phyloP scores from a whole-genome alignment of 2,113 vertebrate genomes.

The Sebastes schlegelii region DNA sequence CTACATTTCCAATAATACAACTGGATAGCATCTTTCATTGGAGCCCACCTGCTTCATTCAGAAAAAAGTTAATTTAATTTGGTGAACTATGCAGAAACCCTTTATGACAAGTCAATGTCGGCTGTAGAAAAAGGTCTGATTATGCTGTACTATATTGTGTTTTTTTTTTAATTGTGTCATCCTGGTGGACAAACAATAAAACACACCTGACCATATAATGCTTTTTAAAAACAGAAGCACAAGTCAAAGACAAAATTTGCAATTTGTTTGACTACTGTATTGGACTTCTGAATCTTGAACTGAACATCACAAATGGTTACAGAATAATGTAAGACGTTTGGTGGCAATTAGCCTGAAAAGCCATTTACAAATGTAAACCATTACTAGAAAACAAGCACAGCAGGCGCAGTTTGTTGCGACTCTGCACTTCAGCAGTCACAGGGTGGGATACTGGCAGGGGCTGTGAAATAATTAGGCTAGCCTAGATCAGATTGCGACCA shows the following conservation, averaged over 20 bases:
- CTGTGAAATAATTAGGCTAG: constrained; percentile 55
- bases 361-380: not conserved
- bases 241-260: not conserved
- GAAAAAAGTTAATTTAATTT: not conserved
- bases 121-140: not conserved
- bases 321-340: not conserved
- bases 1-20: not conserved
- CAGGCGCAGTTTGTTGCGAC: constrained; percentile 15
- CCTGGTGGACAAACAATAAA: not conserved
- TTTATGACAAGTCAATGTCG: too few relatives aligned
- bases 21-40: not conserved
- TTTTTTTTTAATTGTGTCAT: not conserved
- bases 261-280: not conserved
- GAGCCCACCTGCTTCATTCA: too few relatives aligned
- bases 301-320: not conserved
- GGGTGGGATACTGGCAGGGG: constrained; percentile 29
- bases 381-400: constrained; percentile 6
- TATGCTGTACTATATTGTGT: not conserved
- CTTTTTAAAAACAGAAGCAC: not conserved
- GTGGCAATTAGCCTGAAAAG: not conserved
- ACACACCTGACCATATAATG: not conserved
- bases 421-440: constrained; percentile 28
- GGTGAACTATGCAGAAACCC: not conserved
- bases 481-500: constrained; percentile 36
- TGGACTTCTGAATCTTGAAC: not conserved